Evolutionary conservation across 2,797 vertebrate genomes (phyloP), one percentile per base, ranked within the genome.

Genomic region (Syngnathus rostellatus): DNA sequence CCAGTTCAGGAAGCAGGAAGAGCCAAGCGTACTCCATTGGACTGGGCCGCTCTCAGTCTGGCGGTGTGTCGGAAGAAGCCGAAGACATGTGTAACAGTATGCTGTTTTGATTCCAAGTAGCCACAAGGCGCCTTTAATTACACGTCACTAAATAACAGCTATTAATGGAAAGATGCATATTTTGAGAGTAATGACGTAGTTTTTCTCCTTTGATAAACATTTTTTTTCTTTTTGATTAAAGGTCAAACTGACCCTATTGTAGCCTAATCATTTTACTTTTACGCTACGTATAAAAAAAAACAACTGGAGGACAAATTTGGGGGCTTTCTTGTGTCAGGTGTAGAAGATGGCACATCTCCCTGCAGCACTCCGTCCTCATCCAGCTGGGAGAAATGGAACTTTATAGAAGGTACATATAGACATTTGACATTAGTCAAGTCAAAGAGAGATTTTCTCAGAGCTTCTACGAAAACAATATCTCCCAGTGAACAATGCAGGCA

Each of bases 1-100:
- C 91, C 41, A 87, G 88, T 19, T 91, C 88, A 0, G 91, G 92
- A 16, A 93, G 82, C 86, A 89, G 92, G 66, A 92, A 87, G 65
- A 91, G 86, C 66, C 77, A 75, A 37, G 85, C 70, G 0, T 85
- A 90, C 69, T 93, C 92, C 62, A 68, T 88, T 0, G 90, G 91
- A 2, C 84, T 92, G 2, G 87, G 92, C 0, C 83, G 76, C 68
- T 90, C 93, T 6, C 94, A 94, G 70, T 88, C 91, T 0, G 79
- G 81, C 0, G 87, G 90, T 0, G 71, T 87, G 80, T 91, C 92
- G 1, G 90, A 93, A 1, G 86, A 88, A n/a, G 72, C 74, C 12
- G 92, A 93, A 0, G 83, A 89, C 0, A 76, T 72, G 63, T 60
- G 63, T 59, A 76, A 66, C 65, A 87, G 95, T 95, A 92, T 87